These are phyloP conservation scores for Spea bombifrons DNA, from an alignment of 2,113 vertebrate genomes.

Conservation along the genomic window DNA sequence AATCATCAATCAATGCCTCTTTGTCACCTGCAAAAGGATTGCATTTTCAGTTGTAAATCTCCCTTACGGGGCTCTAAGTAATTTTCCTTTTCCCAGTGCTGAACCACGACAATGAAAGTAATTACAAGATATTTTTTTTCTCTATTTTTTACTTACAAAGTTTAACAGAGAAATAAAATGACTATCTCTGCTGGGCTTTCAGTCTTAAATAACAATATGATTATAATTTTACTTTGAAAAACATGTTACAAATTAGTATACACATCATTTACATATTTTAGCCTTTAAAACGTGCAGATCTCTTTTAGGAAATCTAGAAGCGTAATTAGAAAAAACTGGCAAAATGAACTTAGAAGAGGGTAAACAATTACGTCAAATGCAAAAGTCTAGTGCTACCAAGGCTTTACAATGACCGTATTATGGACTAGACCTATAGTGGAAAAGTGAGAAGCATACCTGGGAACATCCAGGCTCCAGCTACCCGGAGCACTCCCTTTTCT, in stretches of 20 bases:
- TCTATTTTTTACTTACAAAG: constrained; percentile 27
- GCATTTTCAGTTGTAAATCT: constrained; percentile 38
- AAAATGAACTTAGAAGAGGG: background rate
- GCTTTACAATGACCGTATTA: too few relatives aligned
- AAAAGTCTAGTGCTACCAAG: too few relatives aligned
- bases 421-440: too few relatives aligned
- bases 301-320: background rate
- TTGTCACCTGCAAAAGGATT: constrained; percentile 41
- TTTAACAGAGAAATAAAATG: constrained; percentile 26
- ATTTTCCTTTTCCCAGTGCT: constrained; percentile 36
- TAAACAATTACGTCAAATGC: too few relatives aligned
- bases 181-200: constrained; percentile 20
- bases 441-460: too few relatives aligned
- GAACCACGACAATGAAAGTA: constrained; percentile 40
- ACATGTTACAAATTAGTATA: background rate
- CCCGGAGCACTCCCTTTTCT: too few relatives aligned
- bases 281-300: background rate
- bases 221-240: constrained; percentile 15
- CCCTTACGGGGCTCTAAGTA: constrained; percentile 42
- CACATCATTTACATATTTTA: constrained; percentile 3
- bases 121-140: constrained; percentile 36
- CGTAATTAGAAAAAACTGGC: background rate
- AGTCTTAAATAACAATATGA: constrained; percentile 34
- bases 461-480: too few relatives aligned
- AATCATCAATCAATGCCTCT: constrained; percentile 53